Base-by-base conservation (phyloP, 2,888 invertebrate species). In the Drosophila engyochracea region DNA sequence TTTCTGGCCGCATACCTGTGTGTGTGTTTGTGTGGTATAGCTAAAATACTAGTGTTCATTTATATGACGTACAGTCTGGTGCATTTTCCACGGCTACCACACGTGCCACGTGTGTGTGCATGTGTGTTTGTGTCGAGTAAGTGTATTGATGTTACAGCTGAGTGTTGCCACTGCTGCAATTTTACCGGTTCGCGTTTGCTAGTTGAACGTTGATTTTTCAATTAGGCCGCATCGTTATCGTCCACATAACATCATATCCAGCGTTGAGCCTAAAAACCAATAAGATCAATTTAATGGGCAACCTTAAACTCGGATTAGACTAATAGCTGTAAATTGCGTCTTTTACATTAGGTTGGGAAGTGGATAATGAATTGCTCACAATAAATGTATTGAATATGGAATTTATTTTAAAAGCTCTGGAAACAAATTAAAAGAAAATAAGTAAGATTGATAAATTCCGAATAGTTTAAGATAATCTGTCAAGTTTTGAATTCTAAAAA, bases 1-100 rank as follows among this genome's bases (percentile, higher is more conserved):
- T 47, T 47, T 4, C 47, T 47, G 22, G 22, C 22, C 47, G 22
- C 47, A 22, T 22, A 14, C 3, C 14, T 47, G 47, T 47, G 47
- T 69, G 71, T 71, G 33, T 30, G 41, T 31, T 30, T 28, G 35
- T 47, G 62, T 41, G 65, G 63, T 66, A 69, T 71, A 69, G 88
- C 79, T 81, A 69, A 85, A 88, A 86, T 88, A 81, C 81, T 79
- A 83, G 79, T 79, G 90, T 83, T 90, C 75, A 83, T 88, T 87
- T 90, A 73, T 85, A 83, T 85, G 74, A 72, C 72, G 70, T 37
- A 73, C 71, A 72, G 72, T 89, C 71, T 84, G 64, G 64, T 74
- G 68, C 80, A 70, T 59, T 70, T 63, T 63, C 47, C 30, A 39
- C 63, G 28, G 47, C n/a, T 54, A 47, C 49, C 53, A 58, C 61